Evolutionary conservation across 1,140 invertebrate genomes (phyloP), one percentile per base, ranked within the genome.

Genomic region (Macrostomum lignano): DNA sequence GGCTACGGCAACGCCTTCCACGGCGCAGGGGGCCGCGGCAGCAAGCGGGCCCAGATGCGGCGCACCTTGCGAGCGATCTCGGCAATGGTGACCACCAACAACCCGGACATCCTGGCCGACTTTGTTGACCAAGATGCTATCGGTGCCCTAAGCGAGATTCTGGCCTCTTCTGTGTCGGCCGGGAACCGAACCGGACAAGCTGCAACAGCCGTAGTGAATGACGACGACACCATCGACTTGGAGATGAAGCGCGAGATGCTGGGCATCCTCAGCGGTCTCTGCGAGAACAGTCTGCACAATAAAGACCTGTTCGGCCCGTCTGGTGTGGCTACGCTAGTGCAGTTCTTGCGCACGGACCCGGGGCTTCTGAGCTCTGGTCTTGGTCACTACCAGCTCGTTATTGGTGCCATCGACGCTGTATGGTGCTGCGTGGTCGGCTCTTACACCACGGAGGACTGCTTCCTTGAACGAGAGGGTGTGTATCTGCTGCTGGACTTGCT

Each of bases 1-100:
- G 54, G 55, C 15, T 45, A 55, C 41, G 55, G 55, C n/a, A 58
- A 58, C 45, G 54, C 51, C 42, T 48, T 52, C 37, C 46, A 52
- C 44, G 52, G 48, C 10, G 46, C 36, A 32, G 48, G 51, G 41
- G 52, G 54, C 1, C 47, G 53, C 21, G 52, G 53, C 10, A 57
- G 45, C 42, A 57, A 57, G 38, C 41, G 46, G 33, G 52, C 52
- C 25, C 55, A 58, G 43, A 48, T 55, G 48, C 36, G 49, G 13
- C 46, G 49, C 34, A 52, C 49, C 40, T 36, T 58, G 20, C 43
- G 53, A 7, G 33, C 58, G 17, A 38, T 59, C 25, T 37, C 49
- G 10, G 52, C 46, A 39, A 44, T 58, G 10, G 44, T 50, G 7
- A 47, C 47, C 13, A 55, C 50, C 13, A 28, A 28, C 19, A n/a